phyloP scores from a whole-genome alignment of 2,888 invertebrate genomes.

The Amiota communis region DNA sequence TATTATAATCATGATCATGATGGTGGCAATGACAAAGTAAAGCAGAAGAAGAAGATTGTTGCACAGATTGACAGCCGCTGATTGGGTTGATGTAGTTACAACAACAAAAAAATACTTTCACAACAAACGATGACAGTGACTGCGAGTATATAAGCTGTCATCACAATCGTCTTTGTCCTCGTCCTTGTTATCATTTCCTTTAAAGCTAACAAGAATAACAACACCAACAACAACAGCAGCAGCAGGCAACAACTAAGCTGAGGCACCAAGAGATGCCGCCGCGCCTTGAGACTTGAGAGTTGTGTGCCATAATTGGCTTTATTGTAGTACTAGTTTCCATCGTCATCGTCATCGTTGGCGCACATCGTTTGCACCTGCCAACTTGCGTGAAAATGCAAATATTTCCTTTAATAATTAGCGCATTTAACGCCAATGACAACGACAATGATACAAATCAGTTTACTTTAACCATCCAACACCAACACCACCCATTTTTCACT shows the following conservation, averaged over 20 bases:
- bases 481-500: no score
- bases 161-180: conserved; percentile 25
- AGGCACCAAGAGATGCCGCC: conserved; percentile 32
- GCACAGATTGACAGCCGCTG: conserved; percentile 62
- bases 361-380: conserved; percentile 45
- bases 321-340: conserved; percentile 45
- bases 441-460: background rate
- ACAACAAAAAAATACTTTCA: conserved; percentile 40
- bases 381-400: conserved; percentile 45
- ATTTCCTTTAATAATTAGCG: conserved; percentile 56
- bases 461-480: background rate
- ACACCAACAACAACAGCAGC: background rate
- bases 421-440: conserved; percentile 35
- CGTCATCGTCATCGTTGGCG: conserved; percentile 37
- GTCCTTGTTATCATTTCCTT: background rate
- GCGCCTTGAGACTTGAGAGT: conserved; percentile 22
- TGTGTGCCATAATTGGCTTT: conserved; percentile 53
- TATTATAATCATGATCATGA: no score
- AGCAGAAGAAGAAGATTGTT: conserved; percentile 55
- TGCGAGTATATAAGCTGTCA: conserved; percentile 44
- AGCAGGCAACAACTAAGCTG: conserved; percentile 7
- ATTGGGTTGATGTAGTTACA: conserved; percentile 51
- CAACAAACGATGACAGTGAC: conserved; percentile 18
- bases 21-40: conserved; percentile 16
- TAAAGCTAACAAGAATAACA: background rate